phyloP scores from a whole-genome alignment of 2,797 vertebrate genomes.

The Nyctalus aviator region DNA sequence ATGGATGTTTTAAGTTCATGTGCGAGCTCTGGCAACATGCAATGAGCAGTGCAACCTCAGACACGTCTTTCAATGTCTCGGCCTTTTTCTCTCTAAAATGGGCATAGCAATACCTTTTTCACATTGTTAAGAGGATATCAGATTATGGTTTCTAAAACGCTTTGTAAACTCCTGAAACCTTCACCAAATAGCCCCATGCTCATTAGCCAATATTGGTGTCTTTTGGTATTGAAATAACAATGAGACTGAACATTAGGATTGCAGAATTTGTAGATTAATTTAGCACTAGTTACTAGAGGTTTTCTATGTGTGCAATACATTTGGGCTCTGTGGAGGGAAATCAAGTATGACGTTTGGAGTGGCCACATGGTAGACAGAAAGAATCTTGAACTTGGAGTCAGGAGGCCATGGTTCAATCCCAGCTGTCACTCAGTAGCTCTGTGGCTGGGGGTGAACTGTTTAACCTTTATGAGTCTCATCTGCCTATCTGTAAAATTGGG shows the following conservation, averaged over 20 bases:
- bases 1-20: neutral
- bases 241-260: neutral
- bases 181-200: neutral
- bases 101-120: neutral
- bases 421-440: neutral
- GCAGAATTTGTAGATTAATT: neutral
- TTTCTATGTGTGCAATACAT: neutral
- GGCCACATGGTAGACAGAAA: neutral
- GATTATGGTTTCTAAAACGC: neutral
- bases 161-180: neutral
- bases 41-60: neutral
- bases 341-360: neutral
- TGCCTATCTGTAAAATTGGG: constrained; percentile 19
- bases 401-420: neutral
- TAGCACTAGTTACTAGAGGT: neutral
- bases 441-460: neutral
- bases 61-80: neutral
- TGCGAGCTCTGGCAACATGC: neutral
- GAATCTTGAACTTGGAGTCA: neutral
- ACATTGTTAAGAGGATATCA: neutral
- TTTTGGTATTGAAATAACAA: neutral
- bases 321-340: neutral
- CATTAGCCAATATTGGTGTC: neutral
- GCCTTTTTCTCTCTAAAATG: constrained; percentile 11
- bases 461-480: neutral